Percentiles rank a stretch among this genome's conserved stretches.
Conservation (phyloP, 1,140 invertebrate genomes). For the Zaprionus tsacasi region DNA sequence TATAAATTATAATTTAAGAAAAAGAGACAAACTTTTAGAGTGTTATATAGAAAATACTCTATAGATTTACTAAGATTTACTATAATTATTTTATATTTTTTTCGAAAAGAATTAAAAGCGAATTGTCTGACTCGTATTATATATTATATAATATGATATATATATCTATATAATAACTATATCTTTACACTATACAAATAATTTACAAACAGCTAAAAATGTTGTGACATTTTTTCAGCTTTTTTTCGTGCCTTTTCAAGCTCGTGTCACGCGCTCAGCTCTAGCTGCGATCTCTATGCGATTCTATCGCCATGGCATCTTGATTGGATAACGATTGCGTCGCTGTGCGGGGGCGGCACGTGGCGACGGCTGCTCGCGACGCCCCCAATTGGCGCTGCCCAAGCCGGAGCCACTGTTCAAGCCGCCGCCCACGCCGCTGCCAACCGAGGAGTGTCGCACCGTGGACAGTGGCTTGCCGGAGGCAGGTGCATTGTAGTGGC, state of each 20-base stretch:
- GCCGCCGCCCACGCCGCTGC: conserved; percentile 11
- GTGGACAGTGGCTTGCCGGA: conserved; percentile 27
- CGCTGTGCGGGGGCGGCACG: conserved; percentile 53
- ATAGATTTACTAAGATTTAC: background rate
- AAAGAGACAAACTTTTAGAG: too few relatives aligned
- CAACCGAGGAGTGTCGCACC: conserved; percentile 25
- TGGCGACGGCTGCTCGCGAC: conserved; percentile 53
- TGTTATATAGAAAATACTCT: background rate
- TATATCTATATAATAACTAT: background rate
- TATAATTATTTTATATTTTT: too few relatives aligned
- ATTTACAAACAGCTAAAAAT: background rate
- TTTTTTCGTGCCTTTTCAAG: background rate
- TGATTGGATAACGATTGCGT: conserved; percentile 81
- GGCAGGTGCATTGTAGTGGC: conserved; percentile 69
- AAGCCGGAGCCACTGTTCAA: conserved; percentile 7
- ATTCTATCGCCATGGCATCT: conserved; percentile 78
- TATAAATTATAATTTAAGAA: too few relatives aligned
- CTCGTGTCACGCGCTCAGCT: conserved; percentile 37
- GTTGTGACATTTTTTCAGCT: background rate
- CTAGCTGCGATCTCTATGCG: conserved; percentile 5
- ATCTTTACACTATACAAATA: background rate
- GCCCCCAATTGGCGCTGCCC: conserved; percentile 62
- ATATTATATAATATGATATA: background rate
- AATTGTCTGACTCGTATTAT: too few relatives aligned
- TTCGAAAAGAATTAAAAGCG: too few relatives aligned